phyloP scores from a whole-genome alignment of 92 coral and sea anemone species.

The Anthopleura xanthogrammica region DNA sequence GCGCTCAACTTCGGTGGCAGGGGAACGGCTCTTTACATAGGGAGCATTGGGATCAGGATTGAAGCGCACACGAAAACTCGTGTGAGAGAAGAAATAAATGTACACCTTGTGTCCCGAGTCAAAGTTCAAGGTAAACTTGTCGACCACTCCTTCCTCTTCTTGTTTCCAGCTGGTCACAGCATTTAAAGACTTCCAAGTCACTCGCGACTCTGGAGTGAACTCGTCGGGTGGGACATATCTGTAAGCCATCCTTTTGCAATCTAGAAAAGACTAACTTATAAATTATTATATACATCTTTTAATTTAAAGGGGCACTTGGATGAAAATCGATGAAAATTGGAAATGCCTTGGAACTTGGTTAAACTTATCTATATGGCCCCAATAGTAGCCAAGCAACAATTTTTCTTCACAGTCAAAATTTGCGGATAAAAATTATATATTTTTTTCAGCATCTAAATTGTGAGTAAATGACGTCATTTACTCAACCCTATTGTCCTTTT shows the following conservation, averaged over 20 bases:
- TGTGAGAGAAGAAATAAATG: slow-evolving; percentile 69
- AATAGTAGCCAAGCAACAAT: no score
- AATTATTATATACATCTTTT: no score
- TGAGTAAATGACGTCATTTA: no score
- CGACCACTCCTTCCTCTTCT: slow-evolving; percentile 70
- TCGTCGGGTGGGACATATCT: slow-evolving; percentile 74
- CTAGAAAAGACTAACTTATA: background rate
- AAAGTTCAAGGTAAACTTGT: slow-evolving; percentile 58
- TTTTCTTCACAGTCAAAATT: no score
- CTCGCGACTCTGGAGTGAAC: slow-evolving; percentile 73
- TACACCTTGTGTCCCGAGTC: slow-evolving; percentile 62
- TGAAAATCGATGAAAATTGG: no score
- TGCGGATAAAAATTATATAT: no score
- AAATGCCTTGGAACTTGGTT: no score
- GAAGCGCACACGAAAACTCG: slow-evolving; percentile 69
- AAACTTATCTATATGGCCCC: no score
- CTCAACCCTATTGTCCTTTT: no score
- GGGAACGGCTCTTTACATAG: slow-evolving; percentile 70
- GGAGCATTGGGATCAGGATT: slow-evolving; percentile 67
- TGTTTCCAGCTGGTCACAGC: slow-evolving; percentile 61
- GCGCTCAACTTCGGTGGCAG: slow-evolving; percentile 74
- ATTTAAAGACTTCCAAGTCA: slow-evolving; percentile 56
- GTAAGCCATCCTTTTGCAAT: slow-evolving; percentile 24
- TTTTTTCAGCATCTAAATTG: no score
- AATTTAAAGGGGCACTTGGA: no score